A percentile compares a stretch with the other conserved stretches of the same genome.
phyloP scores from a whole-genome alignment of 2,888 invertebrate genomes.

The Cantharis lateralis region DNA sequence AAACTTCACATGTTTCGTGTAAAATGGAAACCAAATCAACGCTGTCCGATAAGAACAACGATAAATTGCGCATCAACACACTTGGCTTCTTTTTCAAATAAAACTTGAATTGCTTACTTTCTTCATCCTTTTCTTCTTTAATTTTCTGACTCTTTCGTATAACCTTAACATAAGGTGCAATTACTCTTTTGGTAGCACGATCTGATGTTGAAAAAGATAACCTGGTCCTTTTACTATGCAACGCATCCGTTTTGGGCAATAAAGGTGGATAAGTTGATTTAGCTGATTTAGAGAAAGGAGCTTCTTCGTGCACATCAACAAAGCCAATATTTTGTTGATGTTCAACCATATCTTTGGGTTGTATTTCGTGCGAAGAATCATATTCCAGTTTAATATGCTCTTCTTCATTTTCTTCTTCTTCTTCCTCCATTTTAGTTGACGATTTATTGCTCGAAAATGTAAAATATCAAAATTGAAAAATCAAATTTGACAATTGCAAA shows the following conservation, averaged over 20 bases:
- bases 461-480: neutral
- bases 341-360: neutral
- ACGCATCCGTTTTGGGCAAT: constrained; percentile 5
- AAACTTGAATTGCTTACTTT: constrained; percentile 46
- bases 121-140: constrained; percentile 39
- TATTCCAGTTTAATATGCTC: neutral
- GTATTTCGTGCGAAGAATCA: neutral
- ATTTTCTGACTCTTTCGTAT: constrained; percentile 44
- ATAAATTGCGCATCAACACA: constrained; percentile 48
- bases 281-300: neutral
- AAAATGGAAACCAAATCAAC: constrained; percentile 62
- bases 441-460: neutral
- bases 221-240: constrained; percentile 9
- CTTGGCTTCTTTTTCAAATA: constrained; percentile 53
- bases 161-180: constrained; percentile 62
- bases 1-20: constrained; percentile 62
- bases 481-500: neutral
- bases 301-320: neutral
- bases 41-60: constrained; percentile 60
- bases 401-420: neutral
- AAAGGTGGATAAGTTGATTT: constrained; percentile 20
- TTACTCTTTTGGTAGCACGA: constrained; percentile 62
- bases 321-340: neutral
- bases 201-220: constrained; percentile 58
- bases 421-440: neutral